Conservation (phyloP, 1,140 invertebrate species). For the Nasonia longicornis region DNA sequence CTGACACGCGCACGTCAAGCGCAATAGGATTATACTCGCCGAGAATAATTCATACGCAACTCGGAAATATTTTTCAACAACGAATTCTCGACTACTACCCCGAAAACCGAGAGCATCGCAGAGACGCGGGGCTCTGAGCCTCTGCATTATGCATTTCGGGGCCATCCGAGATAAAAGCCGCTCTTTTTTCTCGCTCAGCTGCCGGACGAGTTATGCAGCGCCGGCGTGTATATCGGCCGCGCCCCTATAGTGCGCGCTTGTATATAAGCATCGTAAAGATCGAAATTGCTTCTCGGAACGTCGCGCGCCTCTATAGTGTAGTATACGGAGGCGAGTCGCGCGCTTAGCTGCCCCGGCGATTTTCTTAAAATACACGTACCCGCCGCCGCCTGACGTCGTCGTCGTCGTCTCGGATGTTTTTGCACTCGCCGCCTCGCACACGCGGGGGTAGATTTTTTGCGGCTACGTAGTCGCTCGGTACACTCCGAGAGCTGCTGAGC, state of each 20-base stretch:
- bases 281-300: slow-evolving; percentile 62
- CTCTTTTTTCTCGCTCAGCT: slow-evolving; percentile 3
- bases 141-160: slow-evolving; percentile 11
- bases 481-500: neutral
- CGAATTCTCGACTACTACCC: too few species aligned
- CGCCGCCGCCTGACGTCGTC: slow-evolving; percentile 23
- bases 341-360: slow-evolving; percentile 46
- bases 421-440: neutral
- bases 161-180: slow-evolving; percentile 17
- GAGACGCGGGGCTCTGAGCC: neutral
- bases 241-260: slow-evolving; percentile 39
- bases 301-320: slow-evolving; percentile 23
- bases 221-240: slow-evolving; percentile 20
- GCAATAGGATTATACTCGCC: too few species aligned
- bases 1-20: neutral
- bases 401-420: slow-evolving; percentile 47
- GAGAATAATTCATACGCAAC: too few species aligned
- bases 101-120: too few species aligned
- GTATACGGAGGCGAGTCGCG: neutral
- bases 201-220: neutral
- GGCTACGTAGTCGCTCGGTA: slow-evolving; percentile 6
- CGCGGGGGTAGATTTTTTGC: slow-evolving; percentile 42
- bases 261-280: slow-evolving; percentile 63
- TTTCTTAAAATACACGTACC: slow-evolving; percentile 61
- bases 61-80: too few species aligned